Base-by-base conservation (phyloP, 2,888 invertebrate species). In the Agriopis leucophaearia region DNA sequence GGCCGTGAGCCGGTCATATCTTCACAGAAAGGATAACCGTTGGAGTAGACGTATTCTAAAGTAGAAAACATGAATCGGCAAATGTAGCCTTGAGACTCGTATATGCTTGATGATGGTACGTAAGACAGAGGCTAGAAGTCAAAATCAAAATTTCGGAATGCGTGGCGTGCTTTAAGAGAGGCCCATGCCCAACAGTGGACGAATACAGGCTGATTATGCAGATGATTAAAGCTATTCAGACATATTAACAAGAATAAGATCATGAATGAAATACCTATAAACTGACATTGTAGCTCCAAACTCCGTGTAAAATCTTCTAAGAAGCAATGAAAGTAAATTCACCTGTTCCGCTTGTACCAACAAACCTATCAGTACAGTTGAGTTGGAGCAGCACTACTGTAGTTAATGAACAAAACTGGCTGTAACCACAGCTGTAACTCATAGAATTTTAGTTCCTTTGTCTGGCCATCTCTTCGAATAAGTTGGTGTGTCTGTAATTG, bases 241-340 rank as follows among this genome's bases (percentile, higher is more conserved):
- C 42, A 42, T 8, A 27, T 55, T 55, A 55, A 55, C 55, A 8
- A 42, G 42, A 18, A 55, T 42, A 42, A 18, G 55, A 55, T 55
- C 55, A 55, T 18, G 55, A 55, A 55, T 55, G 55, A 44, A n/a
- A 44, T 55, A 44, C 55, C 55, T 42, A 55, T 55, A 44, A 55
- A 55, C 7, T 27, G 55, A 55, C 55, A 55, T 55, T 55, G 55
- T 55, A 18, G 55, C 57, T 45, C 36, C 9, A 36, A 57, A 57
- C 45, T 45, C 50, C 64, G 27, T 64, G 57, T 75, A 75, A 76
- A 74, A 75, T 65, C 60, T 70, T 69, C 72, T 69, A 35, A 45
- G 57, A 57, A 59, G 59, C 40, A 3, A 59, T 40, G 51, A 54
- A 35, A 71, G 69, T 75, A 73, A 74, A 71, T 81, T 82, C 81